Conservation (phyloP, 2,797 vertebrate species). For the Cossypha polioptera region DNA sequence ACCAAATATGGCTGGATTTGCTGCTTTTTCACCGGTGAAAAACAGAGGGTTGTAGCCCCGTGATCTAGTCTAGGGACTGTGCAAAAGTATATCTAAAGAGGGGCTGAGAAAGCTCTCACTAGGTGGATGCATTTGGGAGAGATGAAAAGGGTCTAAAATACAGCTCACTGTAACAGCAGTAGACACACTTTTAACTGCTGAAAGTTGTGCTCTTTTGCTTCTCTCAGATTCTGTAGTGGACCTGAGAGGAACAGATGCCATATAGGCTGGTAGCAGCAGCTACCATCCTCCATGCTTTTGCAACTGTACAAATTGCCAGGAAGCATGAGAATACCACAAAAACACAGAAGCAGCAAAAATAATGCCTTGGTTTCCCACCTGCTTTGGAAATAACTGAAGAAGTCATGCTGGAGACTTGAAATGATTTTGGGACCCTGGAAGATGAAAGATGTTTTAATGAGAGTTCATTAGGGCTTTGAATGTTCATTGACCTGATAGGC, state of each 20-base stretch:
- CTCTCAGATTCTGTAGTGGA: neutral
- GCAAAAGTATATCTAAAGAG: neutral
- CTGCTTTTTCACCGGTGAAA: conserved; percentile 15
- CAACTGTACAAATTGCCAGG: neutral
- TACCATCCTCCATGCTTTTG: neutral
- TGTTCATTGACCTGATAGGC: neutral
- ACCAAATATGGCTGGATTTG: neutral
- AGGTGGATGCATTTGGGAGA: neutral
- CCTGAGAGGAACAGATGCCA: neutral
- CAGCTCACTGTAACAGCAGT: neutral
- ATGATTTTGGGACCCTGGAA: neutral
- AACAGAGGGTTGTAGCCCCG: neutral
- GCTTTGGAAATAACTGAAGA: neutral
- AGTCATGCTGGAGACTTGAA: neutral
- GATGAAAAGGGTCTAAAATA: neutral
- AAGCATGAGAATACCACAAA: neutral
- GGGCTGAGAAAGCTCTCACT: neutral
- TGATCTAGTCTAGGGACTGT: neutral
- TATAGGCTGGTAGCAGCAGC: neutral
- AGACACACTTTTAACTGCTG: neutral
- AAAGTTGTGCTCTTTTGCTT: neutral
- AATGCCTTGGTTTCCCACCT: neutral
- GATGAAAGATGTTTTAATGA: neutral
- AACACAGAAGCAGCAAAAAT: neutral
- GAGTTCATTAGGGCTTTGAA: neutral